Conservation (phyloP, 2,888 invertebrate genomes). For the Urechis unicinctus region DNA sequence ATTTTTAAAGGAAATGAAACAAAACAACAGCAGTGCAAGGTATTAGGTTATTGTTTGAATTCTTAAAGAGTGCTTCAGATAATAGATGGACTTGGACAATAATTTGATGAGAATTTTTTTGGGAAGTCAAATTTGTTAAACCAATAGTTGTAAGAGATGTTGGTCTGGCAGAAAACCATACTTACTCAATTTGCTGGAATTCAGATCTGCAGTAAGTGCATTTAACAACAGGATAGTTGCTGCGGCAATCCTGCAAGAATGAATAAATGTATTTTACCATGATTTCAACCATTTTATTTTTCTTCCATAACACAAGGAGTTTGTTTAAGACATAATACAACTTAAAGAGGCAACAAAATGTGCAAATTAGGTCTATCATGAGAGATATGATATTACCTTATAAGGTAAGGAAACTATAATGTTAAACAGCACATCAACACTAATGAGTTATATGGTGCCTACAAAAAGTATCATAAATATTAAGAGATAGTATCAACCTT, state of each 20-base stretch:
- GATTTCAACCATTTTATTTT: neutral
- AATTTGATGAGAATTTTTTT: neutral
- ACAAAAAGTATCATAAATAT: no score
- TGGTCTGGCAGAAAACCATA: no score
- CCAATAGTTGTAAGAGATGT: no score
- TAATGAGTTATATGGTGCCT: no score
- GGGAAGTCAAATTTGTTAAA: neutral
- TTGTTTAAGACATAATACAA: neutral
- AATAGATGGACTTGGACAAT: neutral
- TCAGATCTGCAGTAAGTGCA: conserved; percentile 95
- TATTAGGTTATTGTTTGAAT: no score
- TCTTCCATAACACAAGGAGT: neutral
- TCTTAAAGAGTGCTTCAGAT: no score
- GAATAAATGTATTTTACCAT: conserved; percentile 5
- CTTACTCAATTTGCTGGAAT: conserved; percentile 88
- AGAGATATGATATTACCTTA: no score
- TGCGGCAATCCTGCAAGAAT: conserved; percentile 81
- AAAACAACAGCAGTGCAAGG: neutral
- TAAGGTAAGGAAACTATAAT: no score
- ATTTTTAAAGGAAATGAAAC: neutral
- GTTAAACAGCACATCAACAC: no score
- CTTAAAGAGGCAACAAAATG: neutral
- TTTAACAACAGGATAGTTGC: conserved; percentile 86
- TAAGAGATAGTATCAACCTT: no score
- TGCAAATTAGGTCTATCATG: neutral